Evolutionary conservation across 2,888 invertebrate genomes (phyloP), one percentile per base, ranked within the genome.

Genomic region (Altica lythri): DNA sequence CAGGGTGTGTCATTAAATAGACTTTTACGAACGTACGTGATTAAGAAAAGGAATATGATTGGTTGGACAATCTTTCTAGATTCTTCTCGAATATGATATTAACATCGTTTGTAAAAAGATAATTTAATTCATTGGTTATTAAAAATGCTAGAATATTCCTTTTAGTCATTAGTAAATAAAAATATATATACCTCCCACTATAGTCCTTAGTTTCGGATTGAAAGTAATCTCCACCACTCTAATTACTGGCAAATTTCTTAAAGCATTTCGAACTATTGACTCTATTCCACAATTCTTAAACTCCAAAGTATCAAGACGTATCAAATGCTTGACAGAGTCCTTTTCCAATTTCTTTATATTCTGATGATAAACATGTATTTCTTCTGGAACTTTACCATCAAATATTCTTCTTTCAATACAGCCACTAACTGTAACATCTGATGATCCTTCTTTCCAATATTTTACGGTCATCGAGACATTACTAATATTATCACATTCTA

Each of bases 381-480:
- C 32, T 8, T n/a, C 32, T 10, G 29, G 8, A 10, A 32, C 9
- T 45, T 19, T 19, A 6, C 45, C 45, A 12, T 32, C n/a, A 9
- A 45, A 19, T 17, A 17, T 45, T 18, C 9, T 32, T 19, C 45
- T 45, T 32, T 45, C 17, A 2, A 45, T 30, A 19, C 45, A 45
- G 5, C 32, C 45, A 19, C 18, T 32, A 4, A 45, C n/a, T 17
- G 45, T 45, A 18, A 45, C 9, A 13, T 45, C 32, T 19, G 18
- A 32, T 19, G 32, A 29, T n/a, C 12, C 13, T 12, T 4, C 2
- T n/a, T n/a, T n/a, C n/a, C n/a, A n/a, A n/a, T n/a, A n/a, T 29
- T 29, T 29, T 29, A 10, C 29, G 29, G 29, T 29, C 29, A 29
- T n/a, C n/a, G n/a, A n/a, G n/a, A n/a, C n/a, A n/a, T n/a, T n/a